Conservation (phyloP, 2,797 vertebrate genomes). For the Diglossa cyanea region DNA sequence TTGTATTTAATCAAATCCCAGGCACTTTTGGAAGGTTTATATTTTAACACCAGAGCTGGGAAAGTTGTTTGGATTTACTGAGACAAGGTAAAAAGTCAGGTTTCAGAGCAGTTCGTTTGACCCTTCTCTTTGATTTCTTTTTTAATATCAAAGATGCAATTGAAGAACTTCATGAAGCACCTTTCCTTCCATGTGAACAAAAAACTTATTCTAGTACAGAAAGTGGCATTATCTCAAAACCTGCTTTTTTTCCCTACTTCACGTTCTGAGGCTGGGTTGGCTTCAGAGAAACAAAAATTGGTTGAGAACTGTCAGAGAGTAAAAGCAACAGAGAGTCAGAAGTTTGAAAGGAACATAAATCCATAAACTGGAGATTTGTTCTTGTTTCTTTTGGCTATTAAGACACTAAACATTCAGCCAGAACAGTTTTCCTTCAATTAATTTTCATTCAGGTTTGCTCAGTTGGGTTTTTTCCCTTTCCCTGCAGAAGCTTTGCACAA, state of each 20-base stretch:
- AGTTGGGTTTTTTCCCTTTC: fast-evolving
- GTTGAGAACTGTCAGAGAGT: not conserved
- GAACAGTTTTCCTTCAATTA: not conserved
- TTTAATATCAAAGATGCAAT: not conserved
- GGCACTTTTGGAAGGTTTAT: not conserved
- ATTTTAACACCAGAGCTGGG: not conserved
- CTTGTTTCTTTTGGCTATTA: not conserved
- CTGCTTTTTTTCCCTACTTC: not conserved
- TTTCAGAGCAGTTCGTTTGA: not conserved
- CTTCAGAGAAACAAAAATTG: not conserved
- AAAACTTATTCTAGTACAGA: fast-evolving
- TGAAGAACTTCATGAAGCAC: not conserved
- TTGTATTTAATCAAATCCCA: not conserved
- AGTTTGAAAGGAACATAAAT: not conserved
- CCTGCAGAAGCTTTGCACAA: not conserved
- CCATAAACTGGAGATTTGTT: not conserved
- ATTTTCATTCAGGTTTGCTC: not conserved
- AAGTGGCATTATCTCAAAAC: not conserved
- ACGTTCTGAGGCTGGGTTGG: not conserved
- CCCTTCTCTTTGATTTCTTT: not conserved
- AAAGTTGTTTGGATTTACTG: not conserved
- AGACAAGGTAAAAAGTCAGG: not conserved
- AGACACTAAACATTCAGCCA: not conserved
- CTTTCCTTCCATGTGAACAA: not conserved
- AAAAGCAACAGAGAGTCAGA: not conserved